Base-by-base conservation (phyloP, 2,113 vertebrate species). In the Hippocampus barbouri region DNA sequence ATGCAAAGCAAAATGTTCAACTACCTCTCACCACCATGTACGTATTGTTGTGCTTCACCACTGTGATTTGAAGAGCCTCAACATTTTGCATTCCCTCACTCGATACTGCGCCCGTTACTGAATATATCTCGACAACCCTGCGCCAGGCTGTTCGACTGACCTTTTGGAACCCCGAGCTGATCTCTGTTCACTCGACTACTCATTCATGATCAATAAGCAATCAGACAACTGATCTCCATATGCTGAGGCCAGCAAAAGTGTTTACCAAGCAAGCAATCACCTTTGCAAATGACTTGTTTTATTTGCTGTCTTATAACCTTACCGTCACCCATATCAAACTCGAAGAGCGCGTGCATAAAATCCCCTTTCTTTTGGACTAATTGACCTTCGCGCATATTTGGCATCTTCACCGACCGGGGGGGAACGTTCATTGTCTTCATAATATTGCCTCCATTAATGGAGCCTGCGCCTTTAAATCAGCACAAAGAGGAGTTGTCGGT, bases 161-260 rank as follows among this genome's bases (percentile, higher is more conserved):
- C 89, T 82, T 64, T 56, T 73, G 62, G 70, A 74, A 85, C 86
- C 86, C 83, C 84, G 76, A 78, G 59, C 75, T 70, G 76, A 80
- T 87, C 83, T 83, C 73, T 53, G 66, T 70, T 81, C 47, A 67
- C 72, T 77, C 72, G 70, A 76, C 47, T 78, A 74, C 84, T 81
- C 86, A 81, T 82, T 84, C 72, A 74, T 89, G 84, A 92, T 92
- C 91, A 93, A 91, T 91, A 90, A 92, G 84, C 85, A 89, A 90
- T 91, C 88, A 90, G 82, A 71, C 77, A 76, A 86, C 83, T 86
- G 80, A 83, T 88, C 84, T 85, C 69, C 69, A 74, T 70, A 70
- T 67, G 75, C 81, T 68, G 69, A 66, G 71, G 59, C 81, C 82
- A 87, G 81, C 59, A 79, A 82, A 89, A 87, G 79, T 86, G 88